Evolutionary conservation across 1,140 invertebrate genomes (phyloP).

Genomic region (Aphis craccivora): DNA sequence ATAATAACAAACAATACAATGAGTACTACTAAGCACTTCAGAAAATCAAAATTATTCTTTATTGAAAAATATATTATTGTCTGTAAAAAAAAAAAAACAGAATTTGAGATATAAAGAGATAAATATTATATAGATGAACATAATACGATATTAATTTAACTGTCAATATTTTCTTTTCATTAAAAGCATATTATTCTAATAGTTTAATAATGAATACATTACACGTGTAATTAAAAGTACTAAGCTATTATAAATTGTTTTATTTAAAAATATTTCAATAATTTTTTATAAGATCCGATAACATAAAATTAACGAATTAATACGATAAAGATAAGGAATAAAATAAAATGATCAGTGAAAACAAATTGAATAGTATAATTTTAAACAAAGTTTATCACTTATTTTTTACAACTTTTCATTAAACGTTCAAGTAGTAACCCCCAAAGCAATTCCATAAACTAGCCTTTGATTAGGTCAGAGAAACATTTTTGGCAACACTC

Average conservation of each 20-base stretch:
- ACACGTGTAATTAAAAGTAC: not conserved
- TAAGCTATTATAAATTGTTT: not conserved
- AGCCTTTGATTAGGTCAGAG: not conserved
- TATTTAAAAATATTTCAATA: not conserved
- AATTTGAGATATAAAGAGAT: not conserved
- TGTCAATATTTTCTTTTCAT: not conserved
- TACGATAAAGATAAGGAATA: not conserved
- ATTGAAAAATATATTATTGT: not conserved
- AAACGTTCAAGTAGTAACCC: not conserved
- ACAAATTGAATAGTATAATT: not conserved
- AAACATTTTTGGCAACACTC: slow-evolving; percentile 16
- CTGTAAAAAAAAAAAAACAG: not conserved
- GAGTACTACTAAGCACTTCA: not conserved
- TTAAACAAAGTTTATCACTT: slow-evolving; percentile 7
- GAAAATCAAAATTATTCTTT: not conserved
- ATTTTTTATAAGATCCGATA: not conserved
- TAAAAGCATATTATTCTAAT: not conserved
- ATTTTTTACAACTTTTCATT: not conserved
- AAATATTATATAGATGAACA: not conserved
- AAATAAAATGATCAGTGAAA: not conserved
- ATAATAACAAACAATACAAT: not conserved
- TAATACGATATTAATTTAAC: not conserved
- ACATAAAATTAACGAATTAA: not conserved
- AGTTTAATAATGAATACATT: not conserved
- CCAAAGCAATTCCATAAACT: not conserved